These are phyloP conservation scores for Malaclemys terrapin DNA, from an alignment of 2,113 vertebrate genomes.

Conservation along the genomic window DNA sequence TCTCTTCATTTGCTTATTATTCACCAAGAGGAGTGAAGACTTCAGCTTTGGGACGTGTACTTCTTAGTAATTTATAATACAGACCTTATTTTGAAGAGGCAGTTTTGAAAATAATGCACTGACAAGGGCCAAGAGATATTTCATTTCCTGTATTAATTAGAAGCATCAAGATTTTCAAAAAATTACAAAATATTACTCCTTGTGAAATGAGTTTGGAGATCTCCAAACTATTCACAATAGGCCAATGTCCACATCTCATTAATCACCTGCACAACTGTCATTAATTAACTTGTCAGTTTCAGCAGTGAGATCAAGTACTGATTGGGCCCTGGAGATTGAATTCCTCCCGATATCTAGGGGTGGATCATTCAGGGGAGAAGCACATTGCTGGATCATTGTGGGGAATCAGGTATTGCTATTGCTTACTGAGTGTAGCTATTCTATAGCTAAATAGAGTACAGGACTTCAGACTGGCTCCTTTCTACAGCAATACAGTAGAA, in stretches of 20 bases:
- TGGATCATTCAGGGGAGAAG: not conserved
- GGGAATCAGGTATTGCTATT: not conserved
- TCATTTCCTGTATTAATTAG: not conserved
- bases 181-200: not conserved
- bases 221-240: not conserved
- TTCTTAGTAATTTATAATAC: not conserved
- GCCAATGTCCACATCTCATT: not conserved
- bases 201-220: not conserved
- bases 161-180: not conserved
- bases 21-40: not conserved
- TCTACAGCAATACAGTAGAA: not conserved
- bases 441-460: not conserved
- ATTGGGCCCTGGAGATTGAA: not conserved
- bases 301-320: not conserved
- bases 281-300: not conserved
- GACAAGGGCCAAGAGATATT: not conserved
- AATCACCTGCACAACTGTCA: not conserved
- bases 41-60: not conserved
- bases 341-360: not conserved
- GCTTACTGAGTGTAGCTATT: not conserved
- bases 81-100: not conserved
- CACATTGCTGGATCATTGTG: accelerated
- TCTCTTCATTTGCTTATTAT: not conserved
- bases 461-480: not conserved
- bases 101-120: not conserved